A percentile compares a stretch with the other conserved stretches of the same genome.
These are phyloP conservation scores for Standfussiana lucernea DNA, from an alignment of 2,888 invertebrate genomes.

Conservation along the genomic window DNA sequence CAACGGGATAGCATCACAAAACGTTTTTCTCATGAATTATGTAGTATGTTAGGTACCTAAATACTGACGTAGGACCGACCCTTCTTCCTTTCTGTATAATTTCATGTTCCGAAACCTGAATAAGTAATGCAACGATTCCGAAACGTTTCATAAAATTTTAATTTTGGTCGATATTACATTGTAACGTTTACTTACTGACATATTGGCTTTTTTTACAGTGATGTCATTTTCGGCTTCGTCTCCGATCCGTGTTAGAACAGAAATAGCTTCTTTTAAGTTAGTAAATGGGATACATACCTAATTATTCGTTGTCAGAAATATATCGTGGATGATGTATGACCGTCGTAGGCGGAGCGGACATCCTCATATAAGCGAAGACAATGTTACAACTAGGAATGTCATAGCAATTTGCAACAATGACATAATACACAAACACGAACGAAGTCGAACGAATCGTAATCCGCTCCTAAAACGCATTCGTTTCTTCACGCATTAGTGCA, in stretches of 20 bases:
- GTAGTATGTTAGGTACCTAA: slow-evolving; percentile 67
- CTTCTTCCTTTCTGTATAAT: slow-evolving; percentile 84
- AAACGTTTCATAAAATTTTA: slow-evolving; percentile 82
- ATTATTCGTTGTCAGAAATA: slow-evolving; percentile 65
- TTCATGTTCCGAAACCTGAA: slow-evolving; percentile 84
- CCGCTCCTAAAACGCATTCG: slow-evolving; percentile 61
- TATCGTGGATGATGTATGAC: slow-evolving; percentile 75
- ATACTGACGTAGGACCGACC: slow-evolving; percentile 72
- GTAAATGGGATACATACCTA: slow-evolving; percentile 48
- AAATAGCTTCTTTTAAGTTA: slow-evolving; percentile 37
- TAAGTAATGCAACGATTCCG: slow-evolving; percentile 83
- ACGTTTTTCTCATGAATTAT: slow-evolving; percentile 78
- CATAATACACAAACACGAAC: slow-evolving; percentile 75
- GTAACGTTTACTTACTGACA: slow-evolving; percentile 43
- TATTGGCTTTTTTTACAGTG: slow-evolving; percentile 39
- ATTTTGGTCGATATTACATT: slow-evolving; percentile 77
- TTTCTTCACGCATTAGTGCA: slow-evolving; percentile 63
- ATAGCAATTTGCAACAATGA: slow-evolving; percentile 84
- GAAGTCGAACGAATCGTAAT: slow-evolving; percentile 65
- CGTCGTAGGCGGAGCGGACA: slow-evolving; percentile 84
- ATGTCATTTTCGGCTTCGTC: slow-evolving; percentile 13
- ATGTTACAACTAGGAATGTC: slow-evolving; percentile 81
- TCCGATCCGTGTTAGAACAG: background rate
- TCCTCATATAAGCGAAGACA: slow-evolving; percentile 88
- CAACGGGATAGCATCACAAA: slow-evolving; percentile 60